Evolutionary conservation across 2,888 invertebrate genomes (phyloP), one percentile per base, ranked within the genome.

Genomic region (Scaptomyza polygonia): DNA sequence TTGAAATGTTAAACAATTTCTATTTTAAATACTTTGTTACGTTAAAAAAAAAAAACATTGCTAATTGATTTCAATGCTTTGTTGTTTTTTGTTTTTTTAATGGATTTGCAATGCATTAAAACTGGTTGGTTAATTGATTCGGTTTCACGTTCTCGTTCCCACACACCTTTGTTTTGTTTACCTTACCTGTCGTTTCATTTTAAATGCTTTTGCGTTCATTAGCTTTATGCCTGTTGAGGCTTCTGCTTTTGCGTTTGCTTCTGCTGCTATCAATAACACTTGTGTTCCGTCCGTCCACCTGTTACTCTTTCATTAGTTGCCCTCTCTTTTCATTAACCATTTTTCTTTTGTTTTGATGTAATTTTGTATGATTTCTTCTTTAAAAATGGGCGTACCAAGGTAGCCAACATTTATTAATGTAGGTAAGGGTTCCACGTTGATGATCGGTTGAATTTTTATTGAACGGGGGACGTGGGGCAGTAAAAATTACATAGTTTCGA

Each of bases 141-240:
- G 47, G 43, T 45, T 52, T 40, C 34, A 36, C 62, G 32, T 32
- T 18, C 58, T 30, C 27, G 53, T 79, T 79, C 72, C 76, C 82
- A 75, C 82, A 75, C 79, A 74, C 73, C 73, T 75, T 56, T 42
- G 34, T n/a, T 57, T 11, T 47, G 63, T 58, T 52, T 53, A 65
- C 69, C 83, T 52, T 53, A 65, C 69, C 83, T 65, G 62, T 58
- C 36, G 47, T 42, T 68, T 81, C 76, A 76, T 73, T 73, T 73
- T 68, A 65, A 79, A 59, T 67, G 49, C 65, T 73, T 73, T 61
- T 67, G 67, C 65, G 66, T 85, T 75, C 70, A 81, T 84, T 84
- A 81, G 64, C 74, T 77, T 54, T 55, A 57, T 47, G 42, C 52
- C 30, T 51, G 47, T 30, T 8, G n/a, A 18, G 14, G 27, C 25